These are phyloP conservation scores for Machaerirhynchus nigripectus DNA, from an alignment of 2,113 vertebrate species.

Conservation along the genomic window DNA sequence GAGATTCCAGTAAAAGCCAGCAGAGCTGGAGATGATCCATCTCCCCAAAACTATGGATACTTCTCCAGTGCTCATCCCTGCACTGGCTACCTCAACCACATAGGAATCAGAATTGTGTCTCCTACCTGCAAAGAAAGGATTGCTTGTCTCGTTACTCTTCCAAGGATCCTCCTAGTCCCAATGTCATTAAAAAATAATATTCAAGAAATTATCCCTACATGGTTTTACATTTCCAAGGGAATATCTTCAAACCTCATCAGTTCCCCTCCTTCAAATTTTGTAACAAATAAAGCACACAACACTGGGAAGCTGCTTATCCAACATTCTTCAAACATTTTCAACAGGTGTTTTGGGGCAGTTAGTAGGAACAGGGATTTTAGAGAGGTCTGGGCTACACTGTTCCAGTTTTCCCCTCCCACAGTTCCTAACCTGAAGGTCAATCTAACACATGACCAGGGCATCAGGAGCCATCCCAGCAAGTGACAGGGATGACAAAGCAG, in stretches of 20 bases:
- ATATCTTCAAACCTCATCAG: neutral
- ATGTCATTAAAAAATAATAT: fast-evolving
- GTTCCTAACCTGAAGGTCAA: neutral
- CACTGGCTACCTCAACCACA: neutral
- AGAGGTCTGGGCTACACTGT: neutral
- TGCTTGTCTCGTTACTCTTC: neutral
- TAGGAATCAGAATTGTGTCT: neutral
- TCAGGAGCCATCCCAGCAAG: neutral
- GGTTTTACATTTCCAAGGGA: neutral
- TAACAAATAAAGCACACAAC: neutral
- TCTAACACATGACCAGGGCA: fast-evolving
- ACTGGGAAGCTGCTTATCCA: neutral
- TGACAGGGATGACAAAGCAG: neutral
- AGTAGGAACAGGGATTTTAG: neutral
- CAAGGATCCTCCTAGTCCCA: neutral
- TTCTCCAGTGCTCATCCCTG: neutral
- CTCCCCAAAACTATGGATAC: neutral
- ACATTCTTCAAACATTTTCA: neutral
- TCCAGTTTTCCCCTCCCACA: neutral
- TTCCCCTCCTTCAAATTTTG: neutral
- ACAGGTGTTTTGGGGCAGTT: neutral
- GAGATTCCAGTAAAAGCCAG: neutral
- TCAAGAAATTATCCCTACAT: neutral
- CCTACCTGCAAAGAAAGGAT: neutral
- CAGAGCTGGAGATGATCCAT: neutral